Conservation (phyloP, 2,888 invertebrate species). For the Sialis fuliginosa region DNA sequence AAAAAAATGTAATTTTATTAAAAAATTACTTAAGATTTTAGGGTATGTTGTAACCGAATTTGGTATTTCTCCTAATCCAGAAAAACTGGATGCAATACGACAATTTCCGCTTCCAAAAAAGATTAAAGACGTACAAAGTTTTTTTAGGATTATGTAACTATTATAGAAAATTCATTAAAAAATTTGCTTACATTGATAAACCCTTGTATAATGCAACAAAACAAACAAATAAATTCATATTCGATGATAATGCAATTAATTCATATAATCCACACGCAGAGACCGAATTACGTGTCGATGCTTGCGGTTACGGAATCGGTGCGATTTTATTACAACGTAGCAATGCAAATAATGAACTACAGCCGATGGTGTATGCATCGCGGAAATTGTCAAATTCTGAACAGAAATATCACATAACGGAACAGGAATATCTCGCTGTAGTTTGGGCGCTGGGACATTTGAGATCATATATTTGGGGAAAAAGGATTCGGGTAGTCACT, state of each 20-base stretch:
- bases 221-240: background rate
- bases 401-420: background rate
- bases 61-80: no score
- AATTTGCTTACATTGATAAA: background rate
- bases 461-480: no score
- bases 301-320: background rate
- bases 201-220: background rate
- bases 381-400: background rate
- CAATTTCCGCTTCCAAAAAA: no score
- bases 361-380: background rate
- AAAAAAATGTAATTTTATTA: no score
- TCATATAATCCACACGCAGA: background rate
- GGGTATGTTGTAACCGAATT: no score
- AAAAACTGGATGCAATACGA: no score
- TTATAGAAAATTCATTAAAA: background rate
- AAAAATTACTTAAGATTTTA: no score
- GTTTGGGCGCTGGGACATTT: no score
- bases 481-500: no score
- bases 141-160: no score
- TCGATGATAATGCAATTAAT: background rate
- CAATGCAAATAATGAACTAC: background rate
- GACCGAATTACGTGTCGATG: background rate
- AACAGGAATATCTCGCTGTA: no score
- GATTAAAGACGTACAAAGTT: no score
- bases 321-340: background rate